Conservation (phyloP, 1,140 invertebrate genomes). For the Chrysomallon squamiferum region DNA sequence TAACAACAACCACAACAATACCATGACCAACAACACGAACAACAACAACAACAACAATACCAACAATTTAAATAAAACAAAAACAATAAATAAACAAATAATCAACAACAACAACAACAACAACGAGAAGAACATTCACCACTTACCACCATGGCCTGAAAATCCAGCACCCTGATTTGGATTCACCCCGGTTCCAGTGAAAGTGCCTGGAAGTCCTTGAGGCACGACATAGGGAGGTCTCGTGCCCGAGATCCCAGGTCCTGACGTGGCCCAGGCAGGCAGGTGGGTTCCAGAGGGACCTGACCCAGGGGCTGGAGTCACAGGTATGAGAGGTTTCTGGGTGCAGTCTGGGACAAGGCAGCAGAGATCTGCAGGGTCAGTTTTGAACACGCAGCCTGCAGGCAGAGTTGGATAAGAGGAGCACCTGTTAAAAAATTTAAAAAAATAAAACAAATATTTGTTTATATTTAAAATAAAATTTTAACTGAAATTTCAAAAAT, state of each 20-base stretch:
- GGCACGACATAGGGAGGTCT: constrained; percentile 9
- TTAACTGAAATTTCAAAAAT: no score
- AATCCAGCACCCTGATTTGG: constrained; percentile 3
- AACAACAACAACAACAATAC: no score
- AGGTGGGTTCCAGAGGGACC: constrained; percentile 12
- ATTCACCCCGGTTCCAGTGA: constrained; percentile 16
- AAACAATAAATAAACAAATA: no score
- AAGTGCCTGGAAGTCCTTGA: constrained; percentile 14
- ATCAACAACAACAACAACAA: no score
- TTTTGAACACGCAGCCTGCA: constrained; percentile 29
- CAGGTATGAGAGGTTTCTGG: constrained; percentile 13
- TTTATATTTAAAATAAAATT: no score
- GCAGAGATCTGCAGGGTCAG: constrained; percentile 40
- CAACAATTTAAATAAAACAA: no score
- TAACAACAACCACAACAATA: no score
- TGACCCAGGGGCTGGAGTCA: constrained; percentile 2
- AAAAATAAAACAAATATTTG: no score
- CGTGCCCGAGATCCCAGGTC: constrained; percentile 21
- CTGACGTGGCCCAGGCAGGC: constrained; percentile 6
- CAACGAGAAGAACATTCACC: no score
- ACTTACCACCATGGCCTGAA: not conserved
- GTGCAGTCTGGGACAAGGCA: constrained; percentile 45
- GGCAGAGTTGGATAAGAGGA: constrained; percentile 26
- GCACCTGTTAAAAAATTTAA: constrained; percentile 27
- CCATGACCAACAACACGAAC: no score